Evolutionary conservation across 2,113 vertebrate genomes (phyloP).

Genomic region (Rhineura floridana): DNA sequence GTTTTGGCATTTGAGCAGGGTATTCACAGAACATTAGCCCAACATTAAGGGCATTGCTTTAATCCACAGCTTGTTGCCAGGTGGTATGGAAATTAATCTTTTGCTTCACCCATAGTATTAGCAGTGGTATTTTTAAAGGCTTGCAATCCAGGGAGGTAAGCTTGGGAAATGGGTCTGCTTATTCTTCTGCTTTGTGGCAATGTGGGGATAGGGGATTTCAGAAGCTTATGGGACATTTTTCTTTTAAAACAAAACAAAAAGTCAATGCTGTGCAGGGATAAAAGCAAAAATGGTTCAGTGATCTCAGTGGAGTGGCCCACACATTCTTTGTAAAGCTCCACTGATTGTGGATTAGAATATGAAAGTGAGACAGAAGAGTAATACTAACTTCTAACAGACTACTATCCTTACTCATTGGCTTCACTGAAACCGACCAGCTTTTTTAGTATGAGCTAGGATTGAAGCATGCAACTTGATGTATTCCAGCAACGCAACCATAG

Average conservation of each 20-base stretch:
- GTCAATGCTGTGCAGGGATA: background rate
- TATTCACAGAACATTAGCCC: conserved; percentile 73
- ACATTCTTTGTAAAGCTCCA: background rate
- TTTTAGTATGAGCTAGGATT: no score
- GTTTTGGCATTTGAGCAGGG: conserved; percentile 67
- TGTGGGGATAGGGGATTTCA: background rate
- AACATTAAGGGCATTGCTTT: conserved; percentile 63
- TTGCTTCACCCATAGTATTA: conserved; percentile 70
- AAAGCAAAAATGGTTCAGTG: background rate
- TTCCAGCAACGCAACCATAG: background rate
- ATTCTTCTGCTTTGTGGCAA: conserved; percentile 26
- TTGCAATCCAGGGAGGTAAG: conserved; percentile 67
- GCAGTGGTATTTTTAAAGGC: conserved; percentile 69
- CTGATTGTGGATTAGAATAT: background rate
- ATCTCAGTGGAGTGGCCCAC: background rate
- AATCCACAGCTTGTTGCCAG: conserved; percentile 78
- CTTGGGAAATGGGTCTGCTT: conserved; percentile 63
- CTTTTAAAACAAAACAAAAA: fast-evolving
- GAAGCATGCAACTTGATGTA: background rate
- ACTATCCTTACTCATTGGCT: background rate
- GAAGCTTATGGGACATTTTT: background rate
- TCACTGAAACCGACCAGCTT: no score
- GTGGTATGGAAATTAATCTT: conserved; percentile 84
- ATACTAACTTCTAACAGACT: background rate
- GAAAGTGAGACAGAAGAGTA: background rate